phyloP scores from a whole-genome alignment of 2,888 invertebrate genomes.

The Salticus scenicus region DNA sequence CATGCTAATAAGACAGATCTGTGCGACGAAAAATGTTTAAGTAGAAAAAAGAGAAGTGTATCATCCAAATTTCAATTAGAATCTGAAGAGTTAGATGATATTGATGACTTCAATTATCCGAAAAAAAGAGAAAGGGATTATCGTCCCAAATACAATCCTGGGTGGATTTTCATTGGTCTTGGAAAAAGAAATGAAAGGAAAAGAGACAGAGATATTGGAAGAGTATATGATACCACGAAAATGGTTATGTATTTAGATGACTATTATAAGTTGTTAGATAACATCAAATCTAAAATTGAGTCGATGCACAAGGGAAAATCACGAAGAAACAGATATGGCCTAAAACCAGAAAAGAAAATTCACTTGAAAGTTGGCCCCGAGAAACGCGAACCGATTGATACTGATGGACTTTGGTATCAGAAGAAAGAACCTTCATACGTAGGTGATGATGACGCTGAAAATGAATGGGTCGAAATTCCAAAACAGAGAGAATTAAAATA shows the following conservation, averaged over 20 bases:
- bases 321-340: too few species aligned
- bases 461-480: too few species aligned
- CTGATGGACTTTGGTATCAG: too few species aligned
- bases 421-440: too few species aligned
- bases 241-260: background rate
- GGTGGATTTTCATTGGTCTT: conserved; percentile 59
- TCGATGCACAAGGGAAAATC: too few species aligned
- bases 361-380: too few species aligned
- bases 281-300: conserved; percentile 17
- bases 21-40: background rate
- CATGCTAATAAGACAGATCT: background rate
- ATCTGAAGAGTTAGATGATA: background rate
- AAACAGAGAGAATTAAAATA: too few species aligned
- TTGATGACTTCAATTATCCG: background rate
- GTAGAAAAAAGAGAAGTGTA: background rate
- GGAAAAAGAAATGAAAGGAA: conserved; percentile 20
- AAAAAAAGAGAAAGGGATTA: conserved; percentile 33
- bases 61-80: background rate
- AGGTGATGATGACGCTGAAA: too few species aligned
- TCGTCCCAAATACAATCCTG: conserved; percentile 53
- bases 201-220: background rate
- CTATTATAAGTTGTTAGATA: conserved; percentile 11
- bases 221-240: background rate
- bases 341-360: too few species aligned
- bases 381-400: too few species aligned